Evolutionary conservation across 23 tunicate species (phyloP).

Genomic region (Styela plicata): DNA sequence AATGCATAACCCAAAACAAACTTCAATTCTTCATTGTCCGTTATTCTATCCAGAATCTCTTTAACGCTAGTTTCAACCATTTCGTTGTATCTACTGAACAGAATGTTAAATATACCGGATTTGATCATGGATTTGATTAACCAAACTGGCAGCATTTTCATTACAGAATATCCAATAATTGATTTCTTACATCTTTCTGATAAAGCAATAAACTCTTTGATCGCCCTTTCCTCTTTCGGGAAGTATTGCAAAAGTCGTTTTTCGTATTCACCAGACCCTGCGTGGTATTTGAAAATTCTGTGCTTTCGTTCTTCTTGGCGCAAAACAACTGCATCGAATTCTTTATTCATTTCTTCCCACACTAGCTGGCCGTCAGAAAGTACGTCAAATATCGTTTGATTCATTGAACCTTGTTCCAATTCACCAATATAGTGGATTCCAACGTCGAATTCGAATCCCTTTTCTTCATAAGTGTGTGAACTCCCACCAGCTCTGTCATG

Average conservation of each 20-base stretch:
- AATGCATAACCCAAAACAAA: conserved; percentile 55
- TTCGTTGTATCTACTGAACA: conserved; percentile 32
- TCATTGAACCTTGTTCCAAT: conserved; percentile 58
- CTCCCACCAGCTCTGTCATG: conserved; percentile 86
- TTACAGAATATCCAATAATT: conserved; percentile 2
- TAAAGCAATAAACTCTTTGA: conserved; percentile 41
- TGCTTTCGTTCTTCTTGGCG: conserved; percentile 19
- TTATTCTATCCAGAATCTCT: conserved; percentile 44
- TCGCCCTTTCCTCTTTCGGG: conserved; percentile 64
- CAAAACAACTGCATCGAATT: conserved; percentile 46
- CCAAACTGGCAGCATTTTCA: conserved; percentile 47
- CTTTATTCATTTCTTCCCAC: conserved; percentile 58
- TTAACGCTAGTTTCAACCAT: conserved; percentile 34
- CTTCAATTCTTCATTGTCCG: conserved; percentile 57
- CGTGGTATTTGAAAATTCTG: not conserved
- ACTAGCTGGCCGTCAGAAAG: conserved; percentile 62
- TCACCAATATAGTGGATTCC: conserved; percentile 91
- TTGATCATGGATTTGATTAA: conserved; percentile 27
- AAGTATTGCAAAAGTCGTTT: conserved; percentile 36
- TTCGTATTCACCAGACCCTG: conserved; percentile 23
- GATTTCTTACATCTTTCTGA: not conserved
- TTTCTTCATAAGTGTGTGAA: conserved; percentile 64
- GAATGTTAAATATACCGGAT: conserved; percentile 29
- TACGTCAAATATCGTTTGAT: conserved; percentile 46
- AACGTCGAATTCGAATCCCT: conserved; percentile 84